Evolutionary conservation across 2,888 invertebrate genomes (phyloP).

Genomic region (Sphaerophoria taeniata): DNA sequence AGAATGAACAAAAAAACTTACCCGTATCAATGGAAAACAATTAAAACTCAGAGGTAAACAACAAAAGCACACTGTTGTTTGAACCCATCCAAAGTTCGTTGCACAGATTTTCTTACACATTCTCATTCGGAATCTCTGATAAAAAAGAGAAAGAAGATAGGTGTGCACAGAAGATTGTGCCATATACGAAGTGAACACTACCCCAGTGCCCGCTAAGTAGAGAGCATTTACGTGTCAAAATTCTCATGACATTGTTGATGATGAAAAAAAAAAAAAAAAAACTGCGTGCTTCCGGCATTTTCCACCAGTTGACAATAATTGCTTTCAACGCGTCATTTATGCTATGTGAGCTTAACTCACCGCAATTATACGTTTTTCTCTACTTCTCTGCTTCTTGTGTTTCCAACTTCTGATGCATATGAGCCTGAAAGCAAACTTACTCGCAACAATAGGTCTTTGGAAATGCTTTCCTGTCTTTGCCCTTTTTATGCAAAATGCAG

Average conservation of each 20-base stretch:
- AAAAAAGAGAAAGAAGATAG: not conserved
- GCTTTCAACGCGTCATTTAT: constrained; percentile 59
- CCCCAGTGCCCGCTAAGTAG: constrained; percentile 26
- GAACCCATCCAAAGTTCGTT: constrained; percentile 10
- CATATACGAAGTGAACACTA: constrained; percentile 5
- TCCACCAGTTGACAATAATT: constrained; percentile 44
- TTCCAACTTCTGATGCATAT: constrained; percentile 3
- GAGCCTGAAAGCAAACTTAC: constrained; percentile 14
- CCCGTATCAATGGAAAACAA: not conserved
- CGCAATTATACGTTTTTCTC: constrained; percentile 43
- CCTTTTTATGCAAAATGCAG: not conserved
- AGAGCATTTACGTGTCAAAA: constrained; percentile 49
- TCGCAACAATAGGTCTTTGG: constrained; percentile 16
- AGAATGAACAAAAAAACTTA: not conserved
- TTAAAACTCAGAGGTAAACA: constrained; percentile 6
- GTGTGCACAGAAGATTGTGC: too few relatives aligned
- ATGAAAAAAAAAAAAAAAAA: constrained; percentile 16
- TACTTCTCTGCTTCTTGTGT: not conserved
- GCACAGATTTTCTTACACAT: not conserved
- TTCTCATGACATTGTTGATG: constrained; percentile 37
- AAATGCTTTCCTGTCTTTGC: not conserved
- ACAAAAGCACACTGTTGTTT: not conserved
- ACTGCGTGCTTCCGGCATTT: constrained; percentile 57
- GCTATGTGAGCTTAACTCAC: constrained; percentile 46
- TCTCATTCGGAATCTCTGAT: constrained; percentile 11